Base-by-base conservation (phyloP, 2,888 invertebrate genomes). In the Operophtera brumata region DNA sequence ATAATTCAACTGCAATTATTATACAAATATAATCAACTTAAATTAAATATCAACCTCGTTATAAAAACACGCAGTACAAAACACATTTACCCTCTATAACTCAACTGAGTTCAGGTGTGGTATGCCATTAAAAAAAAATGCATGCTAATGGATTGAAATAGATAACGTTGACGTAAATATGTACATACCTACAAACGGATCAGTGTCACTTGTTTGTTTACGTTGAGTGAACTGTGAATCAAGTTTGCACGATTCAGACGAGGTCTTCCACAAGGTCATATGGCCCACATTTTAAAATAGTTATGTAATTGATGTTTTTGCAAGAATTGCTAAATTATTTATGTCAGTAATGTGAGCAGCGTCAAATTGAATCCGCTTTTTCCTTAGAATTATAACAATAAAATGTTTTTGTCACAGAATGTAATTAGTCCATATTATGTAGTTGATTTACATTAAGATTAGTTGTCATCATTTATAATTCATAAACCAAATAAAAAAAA, bases 241-340 rank as follows among this genome's bases (percentile, higher is more conserved):
- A 59, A 61, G 57, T 65, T 62, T 41, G 49, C 57, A 57, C 59
- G 50, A 37, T 47, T 37, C 47, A 54, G 57, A 47, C 64, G 59
- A 65, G 64, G 59, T 56, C 59, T 54, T 56, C 26, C 45, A 28
- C 59, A 62, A 65, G 61, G 62, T 58, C 59, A 46, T 13, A 13
- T 39, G 44, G 30, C 6, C 44, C 47, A 48, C 26, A 14, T 48
- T 52, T 45, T 14, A 48, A 57, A 7, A 14, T 20, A n/a, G 26
- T 41, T n/a, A 40, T 35, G 36, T 10, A 12, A 20, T 20, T 26
- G 25, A 6, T 6, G 35, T 26, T 35, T 52, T 34, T 35, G 35
- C 35, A 34, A 28, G 12, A 39, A 44, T 36, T 47, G 40, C 35
- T 9, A 44, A 34, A 39, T 44, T 41, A 36, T 47, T 39, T 37